Evolutionary conservation across 1,140 invertebrate species (phyloP).

Genomic region (Carposina sasakii): DNA sequence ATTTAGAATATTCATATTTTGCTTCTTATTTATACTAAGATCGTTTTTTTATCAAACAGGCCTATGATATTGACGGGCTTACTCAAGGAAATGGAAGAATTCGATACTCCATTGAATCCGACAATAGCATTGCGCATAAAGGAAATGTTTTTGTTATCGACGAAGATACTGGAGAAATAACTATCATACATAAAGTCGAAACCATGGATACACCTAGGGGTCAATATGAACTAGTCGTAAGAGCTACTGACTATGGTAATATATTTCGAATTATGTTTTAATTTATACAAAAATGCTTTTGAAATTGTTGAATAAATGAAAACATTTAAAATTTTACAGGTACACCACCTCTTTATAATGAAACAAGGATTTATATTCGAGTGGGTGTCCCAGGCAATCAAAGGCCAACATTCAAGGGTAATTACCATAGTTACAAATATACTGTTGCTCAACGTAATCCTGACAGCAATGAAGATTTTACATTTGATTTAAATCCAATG

Average conservation of each 20-base stretch:
- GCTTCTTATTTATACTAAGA: no score
- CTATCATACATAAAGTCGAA: conserved; percentile 75
- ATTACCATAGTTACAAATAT: conserved; percentile 75
- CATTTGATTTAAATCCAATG: conserved; percentile 73
- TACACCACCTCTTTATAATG: conserved; percentile 76
- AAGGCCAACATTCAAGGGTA: conserved; percentile 82
- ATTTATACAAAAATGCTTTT: background rate
- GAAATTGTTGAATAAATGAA: background rate
- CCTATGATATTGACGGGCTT: conserved; percentile 80
- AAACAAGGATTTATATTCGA: conserved; percentile 77
- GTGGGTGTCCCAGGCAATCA: conserved; percentile 86
- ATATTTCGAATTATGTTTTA: background rate
- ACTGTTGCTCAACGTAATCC: conserved; percentile 37
- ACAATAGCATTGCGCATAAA: conserved; percentile 77
- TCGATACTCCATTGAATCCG: conserved; percentile 78
- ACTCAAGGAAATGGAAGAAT: conserved; percentile 79
- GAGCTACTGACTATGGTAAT: conserved; percentile 82
- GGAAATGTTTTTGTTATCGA: conserved; percentile 76
- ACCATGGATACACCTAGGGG: conserved; percentile 82
- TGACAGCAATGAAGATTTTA: conserved; percentile 56
- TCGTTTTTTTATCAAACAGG: conserved; percentile 63
- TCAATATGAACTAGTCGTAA: conserved; percentile 79
- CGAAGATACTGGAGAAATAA: conserved; percentile 79
- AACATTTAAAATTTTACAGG: conserved; percentile 38
- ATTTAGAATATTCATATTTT: conserved; percentile 4